Evolutionary conservation across 2,888 invertebrate species (phyloP).

Genomic region (Entomobrya multifasciata): DNA sequence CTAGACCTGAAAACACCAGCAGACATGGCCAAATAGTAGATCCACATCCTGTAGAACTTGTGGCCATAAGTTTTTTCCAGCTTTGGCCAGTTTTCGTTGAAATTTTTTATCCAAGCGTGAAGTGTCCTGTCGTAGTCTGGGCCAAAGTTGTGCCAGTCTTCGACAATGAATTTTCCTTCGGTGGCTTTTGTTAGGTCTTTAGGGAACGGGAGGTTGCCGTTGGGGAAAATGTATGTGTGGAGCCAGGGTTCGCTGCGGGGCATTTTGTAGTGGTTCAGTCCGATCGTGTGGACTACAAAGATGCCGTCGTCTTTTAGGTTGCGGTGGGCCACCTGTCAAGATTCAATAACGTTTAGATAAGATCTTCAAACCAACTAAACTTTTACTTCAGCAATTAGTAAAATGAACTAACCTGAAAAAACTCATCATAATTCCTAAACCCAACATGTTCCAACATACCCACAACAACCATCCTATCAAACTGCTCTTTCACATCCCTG

Average conservation of each 20-base stretch:
- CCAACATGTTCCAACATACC: constrained; percentile 74
- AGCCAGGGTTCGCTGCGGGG: constrained; percentile 58
- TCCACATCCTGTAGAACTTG: constrained; percentile 75
- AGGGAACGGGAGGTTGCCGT: constrained; percentile 23
- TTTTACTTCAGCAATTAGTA: too few species aligned
- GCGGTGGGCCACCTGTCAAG: constrained; percentile 37
- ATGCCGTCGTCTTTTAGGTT: constrained; percentile 69
- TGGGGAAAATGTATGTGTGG: constrained; percentile 56
- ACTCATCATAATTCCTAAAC: constrained; percentile 44
- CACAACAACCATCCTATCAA: constrained; percentile 68
- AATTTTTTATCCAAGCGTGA: constrained; percentile 65
- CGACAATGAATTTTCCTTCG: constrained; percentile 56
- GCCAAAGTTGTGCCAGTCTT: constrained; percentile 70
- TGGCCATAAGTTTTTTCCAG: constrained; percentile 55
- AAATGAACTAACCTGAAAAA: too few species aligned
- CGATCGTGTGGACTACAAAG: constrained; percentile 71
- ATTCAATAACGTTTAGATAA: not conserved
- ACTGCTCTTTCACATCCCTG: constrained; percentile 70
- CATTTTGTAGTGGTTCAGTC: constrained; percentile 42
- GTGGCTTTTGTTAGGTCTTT: not conserved
- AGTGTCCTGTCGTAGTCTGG: constrained; percentile 57
- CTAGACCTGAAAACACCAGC: constrained; percentile 69
- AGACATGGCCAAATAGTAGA: constrained; percentile 63
- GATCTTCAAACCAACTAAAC: not conserved
- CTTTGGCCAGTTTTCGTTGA: constrained; percentile 53